Evolutionary conservation across 2,888 invertebrate genomes (phyloP).

Genomic region (Cinara cedri): DNA sequence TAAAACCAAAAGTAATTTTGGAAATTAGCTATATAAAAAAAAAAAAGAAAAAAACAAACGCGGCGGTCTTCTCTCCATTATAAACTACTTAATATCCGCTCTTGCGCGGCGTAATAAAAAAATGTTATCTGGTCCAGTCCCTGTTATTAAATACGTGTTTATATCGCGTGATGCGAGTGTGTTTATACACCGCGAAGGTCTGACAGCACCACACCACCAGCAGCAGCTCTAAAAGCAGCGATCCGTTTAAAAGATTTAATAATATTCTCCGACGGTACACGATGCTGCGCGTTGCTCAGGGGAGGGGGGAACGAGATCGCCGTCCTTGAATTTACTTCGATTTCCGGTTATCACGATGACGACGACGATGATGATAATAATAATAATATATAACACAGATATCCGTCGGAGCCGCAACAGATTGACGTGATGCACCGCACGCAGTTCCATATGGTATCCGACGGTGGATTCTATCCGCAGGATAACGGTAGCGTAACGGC

Average conservation of each 20-base stretch:
- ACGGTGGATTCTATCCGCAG: too few species aligned
- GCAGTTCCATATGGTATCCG: slow-evolving; percentile 40
- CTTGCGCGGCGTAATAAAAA: too few species aligned
- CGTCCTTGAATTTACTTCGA: background rate
- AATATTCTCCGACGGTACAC: background rate
- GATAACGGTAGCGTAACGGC: background rate
- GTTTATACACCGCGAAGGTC: background rate
- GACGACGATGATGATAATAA: slow-evolving; percentile 9
- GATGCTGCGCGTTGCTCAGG: too few species aligned
- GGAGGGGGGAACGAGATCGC: background rate
- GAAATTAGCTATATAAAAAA: background rate
- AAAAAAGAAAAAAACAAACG: background rate
- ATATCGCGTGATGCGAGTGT: background rate
- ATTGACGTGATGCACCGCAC: slow-evolving; percentile 5
- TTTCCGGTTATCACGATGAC: slow-evolving; percentile 36
- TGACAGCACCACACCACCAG: too few species aligned
- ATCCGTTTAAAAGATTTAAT: background rate
- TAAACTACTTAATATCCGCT: slow-evolving; percentile 36
- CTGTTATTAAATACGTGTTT: slow-evolving; percentile 27
- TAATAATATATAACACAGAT: background rate
- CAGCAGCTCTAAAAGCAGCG: background rate
- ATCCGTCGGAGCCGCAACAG: background rate
- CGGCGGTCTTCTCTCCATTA: slow-evolving; percentile 20
- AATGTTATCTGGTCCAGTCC: background rate
- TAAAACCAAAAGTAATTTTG: slow-evolving; percentile 8